phyloP scores from a whole-genome alignment of 2,797 vertebrate genomes.

The Lepilemur ruficaudatus region DNA sequence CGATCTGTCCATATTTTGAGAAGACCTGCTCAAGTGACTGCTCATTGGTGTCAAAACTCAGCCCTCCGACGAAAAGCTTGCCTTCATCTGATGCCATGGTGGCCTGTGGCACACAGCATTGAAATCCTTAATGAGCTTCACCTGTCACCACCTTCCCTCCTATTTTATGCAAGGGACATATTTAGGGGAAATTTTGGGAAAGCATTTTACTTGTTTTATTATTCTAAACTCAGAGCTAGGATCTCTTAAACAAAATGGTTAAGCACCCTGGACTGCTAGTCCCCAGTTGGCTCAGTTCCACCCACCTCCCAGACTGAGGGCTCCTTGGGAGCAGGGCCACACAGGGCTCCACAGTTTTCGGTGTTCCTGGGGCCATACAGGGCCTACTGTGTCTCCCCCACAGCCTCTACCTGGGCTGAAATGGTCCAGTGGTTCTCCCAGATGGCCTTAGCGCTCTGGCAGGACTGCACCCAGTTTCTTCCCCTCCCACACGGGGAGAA shows the following conservation, averaged over 20 bases:
- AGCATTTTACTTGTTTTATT: background rate
- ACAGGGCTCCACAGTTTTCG: background rate
- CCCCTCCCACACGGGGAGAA: accelerated
- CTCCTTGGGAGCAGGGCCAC: background rate
- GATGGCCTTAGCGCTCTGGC: background rate
- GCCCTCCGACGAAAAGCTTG: slow-evolving; percentile 95
- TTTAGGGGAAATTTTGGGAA: accelerated
- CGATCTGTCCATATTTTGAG: slow-evolving; percentile 94
- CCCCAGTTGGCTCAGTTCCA: background rate
- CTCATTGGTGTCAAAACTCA: slow-evolving; percentile 97
- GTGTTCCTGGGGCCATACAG: background rate
- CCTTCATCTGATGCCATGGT: slow-evolving; percentile 93
- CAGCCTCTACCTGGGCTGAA: background rate
- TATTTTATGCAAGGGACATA: background rate
- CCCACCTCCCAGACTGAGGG: background rate
- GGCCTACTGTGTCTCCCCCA: background rate
- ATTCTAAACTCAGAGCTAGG: background rate
- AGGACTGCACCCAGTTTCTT: background rate
- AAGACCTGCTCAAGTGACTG: slow-evolving; percentile 94
- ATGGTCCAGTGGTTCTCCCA: background rate
- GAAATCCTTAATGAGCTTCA: background rate
- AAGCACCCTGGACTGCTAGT: background rate
- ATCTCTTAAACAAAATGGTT: background rate
- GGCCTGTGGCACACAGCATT: slow-evolving; percentile 57
- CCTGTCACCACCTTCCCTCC: background rate